phyloP scores from a whole-genome alignment of 2,888 invertebrate species.

The Brenthis ino region DNA sequence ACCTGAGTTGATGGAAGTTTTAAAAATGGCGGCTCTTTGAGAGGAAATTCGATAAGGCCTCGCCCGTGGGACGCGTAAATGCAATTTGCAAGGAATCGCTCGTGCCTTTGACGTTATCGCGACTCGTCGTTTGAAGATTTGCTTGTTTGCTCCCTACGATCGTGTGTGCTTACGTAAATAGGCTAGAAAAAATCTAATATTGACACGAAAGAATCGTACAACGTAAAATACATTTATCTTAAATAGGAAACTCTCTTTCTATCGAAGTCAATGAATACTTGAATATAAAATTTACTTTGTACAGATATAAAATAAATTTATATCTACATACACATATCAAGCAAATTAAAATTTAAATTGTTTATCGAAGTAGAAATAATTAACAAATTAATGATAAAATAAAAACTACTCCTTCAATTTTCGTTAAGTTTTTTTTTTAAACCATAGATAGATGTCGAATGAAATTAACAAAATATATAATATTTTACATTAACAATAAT shows the following conservation, averaged over 20 bases:
- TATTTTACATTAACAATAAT: neutral
- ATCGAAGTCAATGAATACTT: constrained; percentile 14
- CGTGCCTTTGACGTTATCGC: constrained; percentile 73
- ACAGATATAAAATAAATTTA: no score
- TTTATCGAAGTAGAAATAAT: no score
- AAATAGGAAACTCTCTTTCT: constrained; percentile 8
- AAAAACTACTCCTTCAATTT: no score
- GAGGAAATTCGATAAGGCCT: constrained; percentile 74
- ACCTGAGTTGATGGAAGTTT: constrained; percentile 76
- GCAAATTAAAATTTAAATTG: no score
- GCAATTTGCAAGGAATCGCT: constrained; percentile 76
- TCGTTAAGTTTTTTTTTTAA: no score
- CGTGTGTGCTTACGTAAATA: constrained; percentile 42
- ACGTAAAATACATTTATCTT: constrained; percentile 14
- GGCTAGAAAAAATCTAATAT: constrained; percentile 37
- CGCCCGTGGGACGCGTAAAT: constrained; percentile 80
- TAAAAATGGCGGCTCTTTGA: constrained; percentile 81
- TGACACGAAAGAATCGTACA: constrained; percentile 21
- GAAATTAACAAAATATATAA: no score
- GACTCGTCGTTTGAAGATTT: constrained; percentile 57
- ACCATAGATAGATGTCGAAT: no score
- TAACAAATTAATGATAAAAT: no score
- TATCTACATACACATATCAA: no score
- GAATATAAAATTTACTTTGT: neutral
- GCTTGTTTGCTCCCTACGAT: constrained; percentile 36